Percentiles rank a stretch among this genome's conserved stretches.
These are phyloP conservation scores for Corythornis cristatus DNA, from an alignment of 2,113 vertebrate genomes.

Conservation along the genomic window DNA sequence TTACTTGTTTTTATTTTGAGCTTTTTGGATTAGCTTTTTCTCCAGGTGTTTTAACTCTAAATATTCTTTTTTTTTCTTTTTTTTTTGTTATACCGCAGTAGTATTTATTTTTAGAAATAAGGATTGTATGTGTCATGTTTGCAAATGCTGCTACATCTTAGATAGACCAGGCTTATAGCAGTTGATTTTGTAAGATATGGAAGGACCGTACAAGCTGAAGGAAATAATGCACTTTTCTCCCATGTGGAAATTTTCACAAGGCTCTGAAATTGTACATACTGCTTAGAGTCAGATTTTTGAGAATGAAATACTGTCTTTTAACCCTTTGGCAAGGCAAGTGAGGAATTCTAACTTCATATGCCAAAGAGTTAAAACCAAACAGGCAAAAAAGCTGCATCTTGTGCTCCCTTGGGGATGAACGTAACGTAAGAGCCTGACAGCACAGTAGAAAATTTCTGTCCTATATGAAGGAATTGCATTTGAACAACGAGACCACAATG, in stretches of 20 bases:
- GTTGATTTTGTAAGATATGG: slow-evolving; percentile 74
- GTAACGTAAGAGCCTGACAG: background rate
- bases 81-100: slow-evolving; percentile 76
- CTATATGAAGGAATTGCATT: slow-evolving; percentile 39
- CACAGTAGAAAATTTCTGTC: background rate
- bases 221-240: slow-evolving; percentile 79
- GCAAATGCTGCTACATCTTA: slow-evolving; percentile 77
- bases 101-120: slow-evolving; percentile 86
- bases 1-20: slow-evolving; percentile 68
- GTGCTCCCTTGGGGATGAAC: slow-evolving; percentile 36
- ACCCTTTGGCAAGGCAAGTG: slow-evolving; percentile 63
- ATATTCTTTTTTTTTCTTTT: background rate
- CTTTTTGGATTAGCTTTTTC: slow-evolving; percentile 73
- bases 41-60: slow-evolving; percentile 71
- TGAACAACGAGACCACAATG: slow-evolving; percentile 22
- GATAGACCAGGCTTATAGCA: slow-evolving; percentile 66
- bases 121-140: slow-evolving; percentile 77
- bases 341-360: slow-evolving; percentile 32
- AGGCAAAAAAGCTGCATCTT: background rate
- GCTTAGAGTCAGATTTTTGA: slow-evolving; percentile 64
- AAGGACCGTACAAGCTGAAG: slow-evolving; percentile 75
- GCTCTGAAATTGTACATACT: slow-evolving; percentile 71
- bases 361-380: slow-evolving; percentile 54
- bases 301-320: slow-evolving; percentile 57
- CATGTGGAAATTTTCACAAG: slow-evolving; percentile 63